Evolutionary conservation across 2,113 vertebrate genomes (phyloP), one percentile per base, ranked within the genome.

Genomic region (Lanius collurio): DNA sequence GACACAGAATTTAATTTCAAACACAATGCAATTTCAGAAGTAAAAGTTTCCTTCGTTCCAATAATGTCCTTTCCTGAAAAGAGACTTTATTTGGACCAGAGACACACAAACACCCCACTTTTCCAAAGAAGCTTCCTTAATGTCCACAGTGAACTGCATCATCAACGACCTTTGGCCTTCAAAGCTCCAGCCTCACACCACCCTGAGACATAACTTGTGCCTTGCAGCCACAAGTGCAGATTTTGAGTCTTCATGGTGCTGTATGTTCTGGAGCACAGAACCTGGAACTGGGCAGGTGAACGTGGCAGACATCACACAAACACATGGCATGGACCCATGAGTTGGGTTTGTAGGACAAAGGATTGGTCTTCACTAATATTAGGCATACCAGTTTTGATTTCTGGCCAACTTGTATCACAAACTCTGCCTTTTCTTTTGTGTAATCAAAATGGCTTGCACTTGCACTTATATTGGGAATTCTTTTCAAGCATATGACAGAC

Each of bases 1-100:
- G 46, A 96, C 56, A 52, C 27, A 60, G 71, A 95, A 83, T n/a
- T 33, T 37, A 28, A 26, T 69, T 96, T 95, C 62, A 77, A 89
- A 63, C 46, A 87, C 23, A 94, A 73, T n/a, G 39, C 49, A 20
- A 47, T 70, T 95, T 95, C 71, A 81, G 81, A 62, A 68, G 78
- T 37, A 57, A 89, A 96, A 80, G 49, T 33, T 78, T 39, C 49
- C 87, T 15, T 68, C 15, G 60, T 92, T 57, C n/a, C 27, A 57
- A 41, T 65, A 39, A 46, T 1, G 7, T 50, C 28, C 49, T 94
- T 92, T 80, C 11, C 50, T 47, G 8, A 42, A 73, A 59, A 89
- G 33, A 91, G 57, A 69, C n/a, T 65, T 81, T 52, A 62, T 47
- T 95, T 47, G 23, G 55, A 64, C 35, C 42, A 64, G 53, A 77